phyloP scores from a whole-genome alignment of 2,113 vertebrate species.

The Neofelis nebulosa region DNA sequence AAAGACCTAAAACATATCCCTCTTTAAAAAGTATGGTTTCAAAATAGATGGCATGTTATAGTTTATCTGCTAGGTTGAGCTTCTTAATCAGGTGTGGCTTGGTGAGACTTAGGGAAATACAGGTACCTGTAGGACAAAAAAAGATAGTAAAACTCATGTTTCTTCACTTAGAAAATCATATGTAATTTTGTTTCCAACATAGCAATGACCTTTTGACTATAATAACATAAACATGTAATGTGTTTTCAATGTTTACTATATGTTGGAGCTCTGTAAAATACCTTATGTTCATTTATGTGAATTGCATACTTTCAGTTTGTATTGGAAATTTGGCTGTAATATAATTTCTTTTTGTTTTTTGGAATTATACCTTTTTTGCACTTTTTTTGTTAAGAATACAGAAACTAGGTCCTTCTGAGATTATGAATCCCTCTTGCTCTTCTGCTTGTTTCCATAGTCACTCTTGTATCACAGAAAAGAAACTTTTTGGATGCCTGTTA shows the following conservation, averaged over 20 bases:
- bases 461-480: background rate
- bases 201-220: background rate
- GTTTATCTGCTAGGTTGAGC: background rate
- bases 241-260: background rate
- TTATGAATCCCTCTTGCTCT: background rate
- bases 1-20: background rate
- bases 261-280: background rate
- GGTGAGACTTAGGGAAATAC: background rate
- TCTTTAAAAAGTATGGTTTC: background rate
- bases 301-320: background rate
- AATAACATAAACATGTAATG: background rate
- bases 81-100: background rate
- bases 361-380: background rate
- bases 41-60: background rate
- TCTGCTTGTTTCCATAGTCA: background rate
- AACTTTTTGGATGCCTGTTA: background rate
- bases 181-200: background rate
- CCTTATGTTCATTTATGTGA: background rate
- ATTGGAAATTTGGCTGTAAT: background rate
- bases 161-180: background rate
- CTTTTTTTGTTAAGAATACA: background rate
- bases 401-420: background rate
- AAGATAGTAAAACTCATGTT: background rate
- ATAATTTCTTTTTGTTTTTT: background rate
- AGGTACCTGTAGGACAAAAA: rapidly evolving